Conservation (phyloP, 2,888 invertebrate genomes). For the Drosophila ustulata region DNA sequence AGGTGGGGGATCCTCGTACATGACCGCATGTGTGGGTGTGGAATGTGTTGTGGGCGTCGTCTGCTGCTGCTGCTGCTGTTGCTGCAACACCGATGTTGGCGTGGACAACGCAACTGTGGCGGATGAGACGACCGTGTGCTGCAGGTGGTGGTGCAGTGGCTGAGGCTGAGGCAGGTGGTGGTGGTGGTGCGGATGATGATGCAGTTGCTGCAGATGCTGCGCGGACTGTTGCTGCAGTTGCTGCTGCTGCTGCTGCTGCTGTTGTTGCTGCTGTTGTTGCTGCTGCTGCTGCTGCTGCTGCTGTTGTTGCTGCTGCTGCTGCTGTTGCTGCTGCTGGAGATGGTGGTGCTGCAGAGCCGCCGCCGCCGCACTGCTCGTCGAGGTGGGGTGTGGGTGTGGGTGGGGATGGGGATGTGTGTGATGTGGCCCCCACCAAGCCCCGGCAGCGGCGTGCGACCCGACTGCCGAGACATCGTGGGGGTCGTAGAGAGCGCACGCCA, state of each 20-base stretch:
- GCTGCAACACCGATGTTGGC: constrained; percentile 69
- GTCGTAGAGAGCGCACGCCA: constrained; percentile 86
- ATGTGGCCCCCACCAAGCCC: constrained; percentile 86
- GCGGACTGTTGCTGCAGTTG: constrained; percentile 78
- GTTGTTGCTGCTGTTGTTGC: constrained; percentile 60
- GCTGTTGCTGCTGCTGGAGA: constrained; percentile 81
- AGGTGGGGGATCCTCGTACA: constrained; percentile 86
- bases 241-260: constrained; percentile 84
- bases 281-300: constrained; percentile 65
- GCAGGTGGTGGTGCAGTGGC: constrained; percentile 79
- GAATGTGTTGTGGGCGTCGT: constrained; percentile 86
- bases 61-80: constrained; percentile 77
- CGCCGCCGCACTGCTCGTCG: constrained; percentile 85
- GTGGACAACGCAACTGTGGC: constrained; percentile 69
- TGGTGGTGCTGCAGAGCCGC: constrained; percentile 79
- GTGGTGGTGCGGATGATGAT: constrained; percentile 86
- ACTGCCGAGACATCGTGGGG: constrained; percentile 86
- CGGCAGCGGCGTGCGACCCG: constrained; percentile 86
- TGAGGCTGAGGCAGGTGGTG: constrained; percentile 86
- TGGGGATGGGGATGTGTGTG: constrained; percentile 78
- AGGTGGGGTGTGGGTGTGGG: constrained; percentile 58
- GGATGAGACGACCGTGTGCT: constrained; percentile 65
- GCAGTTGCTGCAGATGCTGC: constrained; percentile 86
- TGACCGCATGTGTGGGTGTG: constrained; percentile 86
- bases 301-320: constrained; percentile 51